Evolutionary conservation across 2,797 vertebrate species (phyloP).

Genomic region (Clarias pachynema): DNA sequence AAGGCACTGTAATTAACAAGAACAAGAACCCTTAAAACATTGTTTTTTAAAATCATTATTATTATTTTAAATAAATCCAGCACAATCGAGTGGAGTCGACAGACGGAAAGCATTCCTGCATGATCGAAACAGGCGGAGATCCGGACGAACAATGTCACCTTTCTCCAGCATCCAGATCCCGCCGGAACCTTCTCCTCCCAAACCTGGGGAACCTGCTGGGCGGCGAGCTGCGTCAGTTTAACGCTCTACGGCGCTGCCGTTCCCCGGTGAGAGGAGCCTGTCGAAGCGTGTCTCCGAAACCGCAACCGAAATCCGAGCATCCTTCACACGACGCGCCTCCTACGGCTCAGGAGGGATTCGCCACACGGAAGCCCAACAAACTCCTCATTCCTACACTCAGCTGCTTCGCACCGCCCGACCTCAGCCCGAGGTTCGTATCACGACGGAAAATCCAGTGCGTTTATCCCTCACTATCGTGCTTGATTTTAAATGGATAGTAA

Average conservation of each 20-base stretch:
- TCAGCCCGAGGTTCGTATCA: slow-evolving; percentile 87
- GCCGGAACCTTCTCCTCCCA: slow-evolving; percentile 83
- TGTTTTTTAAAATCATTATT: not conserved
- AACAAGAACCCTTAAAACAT: not conserved
- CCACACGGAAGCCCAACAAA: slow-evolving; percentile 75
- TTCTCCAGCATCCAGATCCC: slow-evolving; percentile 73
- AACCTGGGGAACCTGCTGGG: slow-evolving; percentile 87
- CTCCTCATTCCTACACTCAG: slow-evolving; percentile 87
- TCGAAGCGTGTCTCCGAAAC: slow-evolving; percentile 75
- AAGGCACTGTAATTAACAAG: not conserved
- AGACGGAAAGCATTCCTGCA: slow-evolving; percentile 79
- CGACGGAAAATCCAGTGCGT: not conserved
- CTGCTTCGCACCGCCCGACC: slow-evolving; percentile 81
- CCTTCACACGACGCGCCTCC: not conserved
- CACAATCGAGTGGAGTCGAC: slow-evolving; percentile 56
- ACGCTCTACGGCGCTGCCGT: slow-evolving; percentile 80
- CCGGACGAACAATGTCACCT: slow-evolving; percentile 75
- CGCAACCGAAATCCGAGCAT: slow-evolving; percentile 65
- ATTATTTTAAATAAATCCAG: not conserved
- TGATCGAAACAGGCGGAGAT: slow-evolving; percentile 78
- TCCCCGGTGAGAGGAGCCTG: slow-evolving; percentile 79
- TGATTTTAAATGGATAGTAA: not conserved
- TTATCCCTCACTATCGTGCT: not conserved
- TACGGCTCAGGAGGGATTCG: slow-evolving; percentile 18
- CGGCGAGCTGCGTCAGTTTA: slow-evolving; percentile 87